A percentile compares a stretch with the other conserved stretches of the same genome.
Evolutionary conservation across 1,140 invertebrate species (phyloP).

Genomic region (Drosophila lacertosa): DNA sequence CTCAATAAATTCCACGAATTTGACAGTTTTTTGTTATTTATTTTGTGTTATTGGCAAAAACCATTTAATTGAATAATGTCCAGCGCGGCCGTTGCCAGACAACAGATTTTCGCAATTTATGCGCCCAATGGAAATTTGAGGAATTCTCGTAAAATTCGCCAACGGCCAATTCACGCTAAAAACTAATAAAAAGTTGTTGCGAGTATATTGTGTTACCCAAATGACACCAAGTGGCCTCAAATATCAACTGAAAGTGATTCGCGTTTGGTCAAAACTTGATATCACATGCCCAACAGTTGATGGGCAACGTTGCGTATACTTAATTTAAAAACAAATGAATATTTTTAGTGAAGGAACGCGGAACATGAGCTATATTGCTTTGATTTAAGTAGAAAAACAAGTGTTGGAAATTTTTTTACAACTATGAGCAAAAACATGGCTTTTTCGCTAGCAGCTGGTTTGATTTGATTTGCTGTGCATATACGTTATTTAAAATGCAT

Average conservation of each 20-base stretch:
- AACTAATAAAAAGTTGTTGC: constrained; percentile 42
- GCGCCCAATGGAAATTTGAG: constrained; percentile 42
- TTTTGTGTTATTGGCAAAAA: not conserved
- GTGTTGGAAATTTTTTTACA: too few species aligned
- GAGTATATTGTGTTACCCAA: constrained; percentile 36
- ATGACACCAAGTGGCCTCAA: constrained; percentile 27
- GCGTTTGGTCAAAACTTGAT: constrained; percentile 10
- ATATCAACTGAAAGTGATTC: constrained; percentile 30
- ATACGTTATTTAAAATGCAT: too few species aligned
- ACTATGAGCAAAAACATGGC: too few species aligned
- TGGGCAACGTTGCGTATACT: constrained; percentile 24
- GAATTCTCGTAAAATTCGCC: constrained; percentile 7
- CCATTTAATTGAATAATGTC: constrained; percentile 74
- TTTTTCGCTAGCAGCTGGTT: too few species aligned
- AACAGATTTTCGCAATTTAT: constrained; percentile 43
- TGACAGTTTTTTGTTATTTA: constrained; percentile 14
- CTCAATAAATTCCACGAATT: constrained; percentile 64
- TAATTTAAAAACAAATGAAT: constrained; percentile 12
- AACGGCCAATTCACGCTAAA: constrained; percentile 29
- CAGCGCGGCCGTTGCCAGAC: constrained; percentile 42
- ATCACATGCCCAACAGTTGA: constrained; percentile 20
- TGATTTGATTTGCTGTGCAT: too few species aligned
- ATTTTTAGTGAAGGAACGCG: too few species aligned
- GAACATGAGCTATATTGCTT: too few species aligned
- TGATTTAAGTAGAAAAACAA: too few species aligned